Conservation (phyloP, 2,113 vertebrate species). For the Chamaea fasciata region DNA sequence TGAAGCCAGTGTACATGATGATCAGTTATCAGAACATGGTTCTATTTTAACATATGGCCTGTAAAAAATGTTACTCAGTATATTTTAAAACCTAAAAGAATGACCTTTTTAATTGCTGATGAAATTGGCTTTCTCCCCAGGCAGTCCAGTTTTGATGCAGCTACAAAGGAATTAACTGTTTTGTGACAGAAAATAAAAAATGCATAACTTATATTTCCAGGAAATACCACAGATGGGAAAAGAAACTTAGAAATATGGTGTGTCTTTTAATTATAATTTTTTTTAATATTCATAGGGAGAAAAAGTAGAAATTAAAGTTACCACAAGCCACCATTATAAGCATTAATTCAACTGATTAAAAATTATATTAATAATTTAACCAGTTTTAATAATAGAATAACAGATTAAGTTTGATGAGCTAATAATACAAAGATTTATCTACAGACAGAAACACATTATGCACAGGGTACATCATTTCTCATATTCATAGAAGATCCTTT, state of each 20-base stretch:
- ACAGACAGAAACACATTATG: slow-evolving; percentile 4
- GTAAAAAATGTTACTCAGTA: neutral
- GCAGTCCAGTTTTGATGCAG: slow-evolving; percentile 14
- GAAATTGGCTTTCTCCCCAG: slow-evolving; percentile 48
- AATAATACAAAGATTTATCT: slow-evolving; percentile 41
- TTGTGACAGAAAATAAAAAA: neutral
- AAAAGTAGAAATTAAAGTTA: slow-evolving; percentile 13
- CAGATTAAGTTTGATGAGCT: neutral
- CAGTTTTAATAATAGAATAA: slow-evolving; percentile 18
- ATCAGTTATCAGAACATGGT: neutral
- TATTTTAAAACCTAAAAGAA: slow-evolving; percentile 31
- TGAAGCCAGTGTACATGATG: neutral
- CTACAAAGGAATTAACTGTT: neutral
- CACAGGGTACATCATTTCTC: neutral
- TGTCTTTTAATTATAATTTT: neutral
- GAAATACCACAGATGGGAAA: neutral
- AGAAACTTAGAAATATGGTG: neutral
- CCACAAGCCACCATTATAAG: neutral
- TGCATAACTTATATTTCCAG: neutral
- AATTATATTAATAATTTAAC: neutral
- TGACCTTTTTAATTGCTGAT: slow-evolving; percentile 46
- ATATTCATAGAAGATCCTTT: neutral
- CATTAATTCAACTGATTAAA: neutral
- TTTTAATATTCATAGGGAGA: neutral
- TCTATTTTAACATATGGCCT: slow-evolving; percentile 29